Evolutionary conservation across 2,113 vertebrate species (phyloP), one percentile per base, ranked within the genome.

Genomic region (Paraplagusia blochii): DNA sequence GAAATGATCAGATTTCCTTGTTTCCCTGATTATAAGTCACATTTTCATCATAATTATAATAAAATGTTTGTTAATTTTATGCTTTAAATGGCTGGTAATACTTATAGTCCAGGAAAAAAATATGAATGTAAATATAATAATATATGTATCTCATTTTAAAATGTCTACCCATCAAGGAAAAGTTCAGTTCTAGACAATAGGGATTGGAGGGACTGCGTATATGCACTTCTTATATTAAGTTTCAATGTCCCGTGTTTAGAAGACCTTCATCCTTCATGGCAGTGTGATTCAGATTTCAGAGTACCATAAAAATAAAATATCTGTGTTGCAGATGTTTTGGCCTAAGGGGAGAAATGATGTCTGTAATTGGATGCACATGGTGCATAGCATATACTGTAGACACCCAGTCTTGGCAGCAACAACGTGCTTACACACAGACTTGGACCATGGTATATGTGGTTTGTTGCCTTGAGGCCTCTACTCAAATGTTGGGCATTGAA

Each of bases 241-340:
- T 81, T 80, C 70, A 74, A 44, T 44, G 77, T 64, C 4, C 36
- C 52, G 46, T 80, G 54, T 79, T 87, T 87, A 63, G 76, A 65
- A 29, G 58, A 84, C 77, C 84, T 88, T 82, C 77, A 53, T 73
- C 67, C 69, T 68, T 64, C 79, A 82, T 77, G 16, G 58, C 69
- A 68, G 74, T 75, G 74, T 67, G 58, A 82, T 84, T 82, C 12
- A 1, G 66, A 82, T 81, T 84, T 86, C 68, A 85, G 73, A 66
- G 83, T 83, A 72, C 77, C 76, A 80, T 87, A 72, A 87, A 88
- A 84, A 72, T 82, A 46, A 82, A 87, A 82, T 76, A 76, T 76
- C 62, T 58, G 63, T 36, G 67, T 72, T 79, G 62, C 42, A 58
- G 34, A 52, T 80, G 61, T 65, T 80, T 60, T 45, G 54, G 74